Evolutionary conservation across 2,888 invertebrate genomes (phyloP), one percentile per base, ranked within the genome.

Genomic region (Philaethria dido): DNA sequence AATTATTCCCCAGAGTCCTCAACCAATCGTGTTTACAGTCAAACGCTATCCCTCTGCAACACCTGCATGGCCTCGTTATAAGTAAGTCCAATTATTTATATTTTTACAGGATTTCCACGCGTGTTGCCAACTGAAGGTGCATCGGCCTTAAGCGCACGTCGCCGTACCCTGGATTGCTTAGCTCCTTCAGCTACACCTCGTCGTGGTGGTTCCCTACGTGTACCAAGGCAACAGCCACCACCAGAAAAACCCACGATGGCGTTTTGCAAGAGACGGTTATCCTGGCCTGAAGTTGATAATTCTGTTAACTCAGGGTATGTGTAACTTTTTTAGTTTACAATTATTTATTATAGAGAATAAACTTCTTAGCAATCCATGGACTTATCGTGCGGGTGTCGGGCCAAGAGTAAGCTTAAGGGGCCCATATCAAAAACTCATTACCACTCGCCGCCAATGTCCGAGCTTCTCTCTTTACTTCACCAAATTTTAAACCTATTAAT

Each of bases 281-380:
- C 96, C 42, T 97, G 97, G 97, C 97, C 97, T 9, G 97, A 97
- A 86, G 95, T 97, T 68, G 97, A 97, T 85, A 96, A 95, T 78
- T 95, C 96, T 72, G 96, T 96, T 55, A 95, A 96, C 74, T 97
- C 97, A 8, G 97, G 97, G 97, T 97, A 89, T 95, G 95, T 73
- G 20, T 39, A 48, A 2, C 5, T 54, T 9, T 55, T 18, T 18
- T 42, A 1, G 1, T 48, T 36, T n/a, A n/a, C n/a, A n/a, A n/a
- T n/a, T n/a, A n/a, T n/a, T n/a, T n/a, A n/a, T n/a, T n/a, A n/a
- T n/a, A n/a, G n/a, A n/a, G n/a, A n/a, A n/a, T n/a, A n/a, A n/a
- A n/a, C n/a, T n/a, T n/a, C n/a, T n/a, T n/a, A n/a, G n/a, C n/a
- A n/a, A n/a, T n/a, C n/a, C n/a, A n/a, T n/a, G n/a, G n/a, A n/a